A percentile compares a stretch with the other conserved stretches of the same genome.
These are phyloP conservation scores for Papilio elwesi DNA, from an alignment of 2,888 invertebrate species.

Conservation along the genomic window DNA sequence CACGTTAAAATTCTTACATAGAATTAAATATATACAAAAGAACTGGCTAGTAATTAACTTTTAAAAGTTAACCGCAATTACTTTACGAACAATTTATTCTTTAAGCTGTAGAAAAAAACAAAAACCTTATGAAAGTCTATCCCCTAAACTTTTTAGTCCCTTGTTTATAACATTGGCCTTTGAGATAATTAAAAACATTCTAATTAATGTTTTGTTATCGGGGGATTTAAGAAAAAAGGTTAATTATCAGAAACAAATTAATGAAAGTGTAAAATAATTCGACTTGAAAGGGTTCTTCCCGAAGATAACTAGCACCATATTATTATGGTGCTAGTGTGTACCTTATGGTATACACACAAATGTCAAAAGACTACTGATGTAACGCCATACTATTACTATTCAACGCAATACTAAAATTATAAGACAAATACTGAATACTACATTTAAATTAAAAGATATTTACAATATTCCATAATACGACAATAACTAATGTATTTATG, in stretches of 20 bases:
- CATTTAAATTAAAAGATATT: too few species aligned
- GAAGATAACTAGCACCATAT: too few species aligned
- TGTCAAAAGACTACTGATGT: too few species aligned
- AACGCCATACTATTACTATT: too few species aligned
- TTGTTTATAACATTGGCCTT: conserved; percentile 8
- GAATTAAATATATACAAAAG: neutral
- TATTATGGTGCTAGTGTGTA: too few species aligned
- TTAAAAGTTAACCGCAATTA: conserved; percentile 27
- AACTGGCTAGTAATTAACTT: conserved; percentile 16
- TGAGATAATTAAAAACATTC: conserved; percentile 29
- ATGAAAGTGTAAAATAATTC: neutral
- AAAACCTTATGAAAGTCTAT: conserved; percentile 22
- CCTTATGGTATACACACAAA: too few species aligned
- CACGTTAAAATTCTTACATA: neutral
- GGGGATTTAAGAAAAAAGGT: neutral
- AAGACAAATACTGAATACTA: too few species aligned
- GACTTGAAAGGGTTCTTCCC: too few species aligned
- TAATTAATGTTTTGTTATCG: conserved; percentile 13
- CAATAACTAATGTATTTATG: too few species aligned
- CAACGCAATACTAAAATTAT: too few species aligned
- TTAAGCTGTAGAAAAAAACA: conserved; percentile 22
- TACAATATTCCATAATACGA: too few species aligned
- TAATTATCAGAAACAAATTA: neutral
- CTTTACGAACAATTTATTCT: conserved; percentile 15
- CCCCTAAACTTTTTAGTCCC: conserved; percentile 18